Percentiles rank a stretch among this genome's conserved stretches.
phyloP scores from a whole-genome alignment of 2,113 vertebrate genomes.

The Ictalurus furcatus region DNA sequence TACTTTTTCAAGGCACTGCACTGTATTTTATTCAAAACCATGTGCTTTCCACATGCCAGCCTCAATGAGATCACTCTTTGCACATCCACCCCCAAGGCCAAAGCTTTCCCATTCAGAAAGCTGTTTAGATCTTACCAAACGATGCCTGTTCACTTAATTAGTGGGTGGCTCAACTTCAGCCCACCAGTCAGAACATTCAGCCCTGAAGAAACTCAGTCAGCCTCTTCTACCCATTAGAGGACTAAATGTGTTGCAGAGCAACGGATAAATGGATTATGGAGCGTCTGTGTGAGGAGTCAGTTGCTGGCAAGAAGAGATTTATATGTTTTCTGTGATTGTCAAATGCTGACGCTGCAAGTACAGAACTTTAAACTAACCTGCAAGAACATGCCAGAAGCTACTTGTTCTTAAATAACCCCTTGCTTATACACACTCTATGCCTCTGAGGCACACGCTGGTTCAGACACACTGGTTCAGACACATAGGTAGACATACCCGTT shows the following conservation, averaged over 20 bases:
- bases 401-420: background rate
- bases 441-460: background rate
- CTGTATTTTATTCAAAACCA: conserved; percentile 62
- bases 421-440: background rate
- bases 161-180: conserved; percentile 55
- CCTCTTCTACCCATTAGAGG: conserved; percentile 44
- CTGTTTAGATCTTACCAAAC: conserved; percentile 64
- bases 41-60: conserved; percentile 69
- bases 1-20: conserved; percentile 61
- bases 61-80: conserved; percentile 62
- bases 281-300: conserved; percentile 39
- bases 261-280: conserved; percentile 47
- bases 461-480: background rate
- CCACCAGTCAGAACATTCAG: conserved; percentile 31
- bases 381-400: conserved; percentile 43
- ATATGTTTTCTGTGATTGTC: conserved; percentile 53
- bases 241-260: conserved; percentile 47
- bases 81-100: conserved; percentile 36
- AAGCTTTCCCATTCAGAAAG: conserved; percentile 63
- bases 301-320: conserved; percentile 39
- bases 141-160: conserved; percentile 60
- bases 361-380: conserved; percentile 38
- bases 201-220: conserved; percentile 14
- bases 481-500: conserved; percentile 34
- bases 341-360: conserved; percentile 37